Percentiles rank a stretch among this genome's conserved stretches.
Evolutionary conservation across 1,140 invertebrate genomes (phyloP).

Genomic region (Phortica variegata): DNA sequence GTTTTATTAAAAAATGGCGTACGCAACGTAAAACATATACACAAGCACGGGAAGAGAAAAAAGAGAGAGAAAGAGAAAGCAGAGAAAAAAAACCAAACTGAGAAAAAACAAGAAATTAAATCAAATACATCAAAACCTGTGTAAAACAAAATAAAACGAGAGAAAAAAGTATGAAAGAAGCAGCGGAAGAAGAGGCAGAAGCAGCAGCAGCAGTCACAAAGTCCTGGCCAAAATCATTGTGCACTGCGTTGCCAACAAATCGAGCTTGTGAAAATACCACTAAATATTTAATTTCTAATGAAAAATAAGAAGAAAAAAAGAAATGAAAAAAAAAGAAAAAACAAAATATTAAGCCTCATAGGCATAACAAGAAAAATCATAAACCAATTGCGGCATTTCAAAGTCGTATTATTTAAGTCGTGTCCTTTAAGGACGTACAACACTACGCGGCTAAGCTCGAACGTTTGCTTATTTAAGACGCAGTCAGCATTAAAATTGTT

Average conservation of each 20-base stretch:
- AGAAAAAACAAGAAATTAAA: background rate
- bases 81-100: background rate
- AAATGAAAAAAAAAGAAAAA: conserved; percentile 49
- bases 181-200: conserved; percentile 9
- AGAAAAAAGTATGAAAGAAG: conserved; percentile 8
- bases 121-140: background rate
- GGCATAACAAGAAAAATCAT: conserved; percentile 9
- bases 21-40: conserved; percentile 25
- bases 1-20: conserved; percentile 51
- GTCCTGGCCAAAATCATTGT: no score
- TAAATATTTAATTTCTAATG: background rate
- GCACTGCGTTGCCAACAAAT: no score
- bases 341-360: conserved; percentile 20
- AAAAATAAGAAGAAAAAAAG: conserved; percentile 30
- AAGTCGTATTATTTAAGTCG: conserved; percentile 19
- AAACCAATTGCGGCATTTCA: conserved; percentile 13
- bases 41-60: conserved; percentile 12
- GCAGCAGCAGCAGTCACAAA: no score
- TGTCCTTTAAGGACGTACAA: background rate
- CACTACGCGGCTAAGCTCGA: background rate
- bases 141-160: background rate
- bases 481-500: conserved; percentile 6
- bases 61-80: no score
- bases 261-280: no score
- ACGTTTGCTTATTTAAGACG: background rate